Percentiles rank a stretch among this genome's conserved stretches.
Conservation (phyloP, 2,888 invertebrate species). For the Ephialtes manifestator region DNA sequence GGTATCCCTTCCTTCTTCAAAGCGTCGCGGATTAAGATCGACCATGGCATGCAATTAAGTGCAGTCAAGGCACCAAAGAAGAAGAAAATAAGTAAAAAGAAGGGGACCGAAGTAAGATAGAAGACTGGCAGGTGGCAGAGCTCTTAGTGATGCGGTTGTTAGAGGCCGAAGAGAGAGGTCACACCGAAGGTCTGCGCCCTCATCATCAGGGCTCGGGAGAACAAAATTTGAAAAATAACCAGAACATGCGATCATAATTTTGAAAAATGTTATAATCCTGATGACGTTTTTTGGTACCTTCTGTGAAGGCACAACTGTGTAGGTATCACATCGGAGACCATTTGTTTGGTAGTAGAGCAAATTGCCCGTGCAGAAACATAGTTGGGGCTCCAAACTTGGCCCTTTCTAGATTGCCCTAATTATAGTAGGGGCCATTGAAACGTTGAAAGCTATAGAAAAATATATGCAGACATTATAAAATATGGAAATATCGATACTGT, state of each 20-base stretch:
- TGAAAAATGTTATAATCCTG: background rate
- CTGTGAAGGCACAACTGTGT: too few species aligned
- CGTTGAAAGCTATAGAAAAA: too few species aligned
- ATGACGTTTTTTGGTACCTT: too few species aligned
- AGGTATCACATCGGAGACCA: too few species aligned
- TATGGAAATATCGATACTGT: too few species aligned
- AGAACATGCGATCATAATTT: background rate
- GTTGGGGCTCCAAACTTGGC: too few species aligned
- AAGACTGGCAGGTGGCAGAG: constrained; percentile 57
- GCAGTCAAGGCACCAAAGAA: constrained; percentile 35
- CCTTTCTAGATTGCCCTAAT: too few species aligned
- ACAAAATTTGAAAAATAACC: background rate
- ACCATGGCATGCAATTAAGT: constrained; percentile 63
- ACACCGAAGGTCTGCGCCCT: constrained; percentile 5
- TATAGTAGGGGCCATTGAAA: too few species aligned
- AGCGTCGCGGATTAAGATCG: constrained; percentile 41
- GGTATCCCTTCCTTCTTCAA: background rate
- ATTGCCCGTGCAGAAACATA: too few species aligned
- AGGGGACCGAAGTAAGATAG: background rate
- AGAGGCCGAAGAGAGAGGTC: constrained; percentile 29
- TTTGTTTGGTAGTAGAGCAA: too few species aligned
- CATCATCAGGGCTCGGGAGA: constrained; percentile 5
- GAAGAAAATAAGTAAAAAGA: constrained; percentile 26
- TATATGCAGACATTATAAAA: too few species aligned
- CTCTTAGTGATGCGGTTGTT: constrained; percentile 43